Conservation (phyloP, 2,888 invertebrate genomes). For the Drosophila algonquin region DNA sequence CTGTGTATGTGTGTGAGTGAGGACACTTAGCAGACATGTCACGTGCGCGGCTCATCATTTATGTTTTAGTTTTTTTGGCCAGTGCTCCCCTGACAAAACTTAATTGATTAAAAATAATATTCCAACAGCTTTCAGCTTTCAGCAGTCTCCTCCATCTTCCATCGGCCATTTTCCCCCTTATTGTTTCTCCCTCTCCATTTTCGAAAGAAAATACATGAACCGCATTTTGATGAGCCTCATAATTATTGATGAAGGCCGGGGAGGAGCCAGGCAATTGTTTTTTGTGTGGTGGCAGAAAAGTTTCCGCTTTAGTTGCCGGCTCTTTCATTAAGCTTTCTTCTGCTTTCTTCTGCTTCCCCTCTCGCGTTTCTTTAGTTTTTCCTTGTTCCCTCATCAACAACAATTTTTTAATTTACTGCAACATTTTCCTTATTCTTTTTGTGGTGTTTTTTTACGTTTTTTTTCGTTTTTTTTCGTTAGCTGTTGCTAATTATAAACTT, state of each 20-base stretch:
- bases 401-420: conserved; percentile 57
- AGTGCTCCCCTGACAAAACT: conserved; percentile 57
- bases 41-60: conserved; percentile 72
- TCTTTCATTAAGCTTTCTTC: conserved; percentile 4
- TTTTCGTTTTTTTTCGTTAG: conserved; percentile 41
- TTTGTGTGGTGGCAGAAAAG: not conserved
- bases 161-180: not conserved
- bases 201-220: conserved; percentile 41
- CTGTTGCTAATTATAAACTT: conserved; percentile 78
- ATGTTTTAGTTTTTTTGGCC: conserved; percentile 51
- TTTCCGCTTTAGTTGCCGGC: conserved; percentile 3
- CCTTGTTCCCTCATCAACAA: conserved; percentile 28
- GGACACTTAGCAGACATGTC: conserved; percentile 65
- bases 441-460: conserved; percentile 4
- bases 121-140: conserved; percentile 30
- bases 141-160: not conserved
- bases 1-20: conserved; percentile 5
- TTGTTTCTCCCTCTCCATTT: not conserved
- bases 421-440: conserved; percentile 40
- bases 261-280: conserved; percentile 9
- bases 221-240: conserved; percentile 57
- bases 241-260: conserved; percentile 39
- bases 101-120: conserved; percentile 80
- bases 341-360: not conserved
- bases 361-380: not conserved